Conservation (phyloP, 2,888 invertebrate genomes). For the Acleris literana region DNA sequence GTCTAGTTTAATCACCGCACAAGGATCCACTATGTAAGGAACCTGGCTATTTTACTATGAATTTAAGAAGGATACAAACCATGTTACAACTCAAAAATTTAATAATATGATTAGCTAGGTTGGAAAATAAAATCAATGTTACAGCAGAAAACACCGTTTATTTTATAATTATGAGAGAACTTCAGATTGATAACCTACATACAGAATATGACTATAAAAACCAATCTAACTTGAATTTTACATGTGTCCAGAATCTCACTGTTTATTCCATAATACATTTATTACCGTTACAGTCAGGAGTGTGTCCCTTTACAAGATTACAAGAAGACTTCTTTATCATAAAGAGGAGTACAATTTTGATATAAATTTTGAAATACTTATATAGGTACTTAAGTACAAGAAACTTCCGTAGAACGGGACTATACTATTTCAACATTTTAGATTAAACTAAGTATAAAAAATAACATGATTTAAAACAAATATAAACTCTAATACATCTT, state of each 20-base stretch:
- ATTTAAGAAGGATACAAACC: too few relatives aligned
- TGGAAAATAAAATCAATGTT: slow-evolving; percentile 49
- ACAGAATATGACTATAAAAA: slow-evolving; percentile 83
- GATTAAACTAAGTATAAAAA: slow-evolving; percentile 77
- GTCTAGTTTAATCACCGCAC: too few relatives aligned
- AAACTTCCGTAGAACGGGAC: slow-evolving; percentile 68
- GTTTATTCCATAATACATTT: slow-evolving; percentile 62
- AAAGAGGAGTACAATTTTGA: slow-evolving; percentile 71
- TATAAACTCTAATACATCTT: slow-evolving; percentile 68
- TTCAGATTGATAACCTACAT: slow-evolving; percentile 84
- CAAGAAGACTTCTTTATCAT: slow-evolving; percentile 64
- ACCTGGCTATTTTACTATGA: too few relatives aligned
- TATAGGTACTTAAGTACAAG: slow-evolving; percentile 59
- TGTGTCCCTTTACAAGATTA: slow-evolving; percentile 77
- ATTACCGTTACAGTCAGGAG: slow-evolving; percentile 55
- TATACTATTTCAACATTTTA: slow-evolving; percentile 78
- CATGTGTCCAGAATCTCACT: slow-evolving; percentile 70
- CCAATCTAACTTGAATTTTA: slow-evolving; percentile 81
- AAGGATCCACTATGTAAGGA: too few relatives aligned
- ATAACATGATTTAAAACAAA: slow-evolving; percentile 72
- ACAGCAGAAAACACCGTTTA: slow-evolving; percentile 85
- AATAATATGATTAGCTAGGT: not conserved
- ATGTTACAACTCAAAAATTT: too few relatives aligned
- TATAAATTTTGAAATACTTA: slow-evolving; percentile 72
- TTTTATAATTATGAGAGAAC: slow-evolving; percentile 85